phyloP scores from a whole-genome alignment of 2,113 vertebrate species.

The Dascyllus trimaculatus region DNA sequence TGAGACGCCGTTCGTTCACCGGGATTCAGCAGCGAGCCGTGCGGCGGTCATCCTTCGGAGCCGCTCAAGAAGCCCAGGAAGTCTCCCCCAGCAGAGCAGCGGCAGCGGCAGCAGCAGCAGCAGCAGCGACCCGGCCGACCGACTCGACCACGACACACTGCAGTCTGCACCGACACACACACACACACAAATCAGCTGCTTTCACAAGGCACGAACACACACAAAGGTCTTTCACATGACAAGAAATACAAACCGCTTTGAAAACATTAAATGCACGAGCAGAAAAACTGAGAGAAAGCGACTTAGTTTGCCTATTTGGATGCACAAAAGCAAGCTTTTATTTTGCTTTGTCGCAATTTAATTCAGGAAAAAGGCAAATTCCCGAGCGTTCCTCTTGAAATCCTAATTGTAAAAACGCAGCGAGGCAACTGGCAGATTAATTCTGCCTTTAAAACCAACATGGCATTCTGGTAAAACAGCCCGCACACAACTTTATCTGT shows the following conservation, averaged over 20 bases:
- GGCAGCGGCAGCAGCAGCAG: slow-evolving; percentile 7
- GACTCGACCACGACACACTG: slow-evolving; percentile 50
- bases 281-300: background rate
- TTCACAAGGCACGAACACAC: background rate
- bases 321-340: no score
- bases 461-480: background rate
- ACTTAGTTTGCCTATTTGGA: no score
- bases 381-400: background rate
- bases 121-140: slow-evolving; percentile 62
- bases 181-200: slow-evolving; percentile 37
- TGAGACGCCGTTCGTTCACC: slow-evolving; percentile 92
- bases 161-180: slow-evolving; percentile 74
- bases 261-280: background rate
- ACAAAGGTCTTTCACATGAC: background rate
- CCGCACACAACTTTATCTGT: background rate
- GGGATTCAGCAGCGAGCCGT: slow-evolving; percentile 85
- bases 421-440: background rate
- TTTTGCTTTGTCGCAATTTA: no score
- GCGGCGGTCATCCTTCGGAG: slow-evolving; percentile 89
- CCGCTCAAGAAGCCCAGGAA: slow-evolving; percentile 75
- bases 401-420: background rate
- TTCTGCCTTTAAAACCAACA: background rate
- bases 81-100: slow-evolving; percentile 67
- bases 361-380: no score
- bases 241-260: background rate